Evolutionary conservation across 2,888 invertebrate genomes (phyloP).

Genomic region (Charanyca ferruginea): DNA sequence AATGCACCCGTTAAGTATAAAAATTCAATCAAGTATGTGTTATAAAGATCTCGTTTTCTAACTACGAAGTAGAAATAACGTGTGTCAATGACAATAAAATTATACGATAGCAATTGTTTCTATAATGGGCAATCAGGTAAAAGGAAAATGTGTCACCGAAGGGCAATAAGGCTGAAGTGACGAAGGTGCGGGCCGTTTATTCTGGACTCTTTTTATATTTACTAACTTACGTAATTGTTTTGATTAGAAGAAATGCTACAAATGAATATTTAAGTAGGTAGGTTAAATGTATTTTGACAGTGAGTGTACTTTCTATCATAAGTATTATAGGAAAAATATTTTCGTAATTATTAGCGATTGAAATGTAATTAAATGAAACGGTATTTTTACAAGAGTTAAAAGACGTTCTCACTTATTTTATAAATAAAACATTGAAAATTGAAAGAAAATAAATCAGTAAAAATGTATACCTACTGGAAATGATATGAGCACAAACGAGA

Average conservation of each 20-base stretch:
- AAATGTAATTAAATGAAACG: no score
- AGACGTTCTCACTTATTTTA: not conserved
- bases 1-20: not conserved
- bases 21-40: not conserved
- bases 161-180: slow-evolving; percentile 47
- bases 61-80: slow-evolving; percentile 16
- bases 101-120: slow-evolving; percentile 37
- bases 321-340: no score
- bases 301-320: no score
- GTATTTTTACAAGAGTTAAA: no score
- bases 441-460: no score
- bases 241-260: slow-evolving; percentile 10
- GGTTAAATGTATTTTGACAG: not conserved
- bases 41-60: not conserved
- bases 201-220: slow-evolving; percentile 29
- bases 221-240: slow-evolving; percentile 31
- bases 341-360: no score
- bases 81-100: slow-evolving; percentile 36
- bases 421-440: no score
- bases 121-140: slow-evolving; percentile 51
- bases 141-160: slow-evolving; percentile 53
- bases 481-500: not conserved
- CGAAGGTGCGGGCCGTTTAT: slow-evolving; percentile 49
- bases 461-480: no score
- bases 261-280: not conserved